Percentiles rank a stretch among this genome's conserved stretches.
Evolutionary conservation across 1,140 invertebrate species (phyloP).

Genomic region (Drosophila micromelanica): DNA sequence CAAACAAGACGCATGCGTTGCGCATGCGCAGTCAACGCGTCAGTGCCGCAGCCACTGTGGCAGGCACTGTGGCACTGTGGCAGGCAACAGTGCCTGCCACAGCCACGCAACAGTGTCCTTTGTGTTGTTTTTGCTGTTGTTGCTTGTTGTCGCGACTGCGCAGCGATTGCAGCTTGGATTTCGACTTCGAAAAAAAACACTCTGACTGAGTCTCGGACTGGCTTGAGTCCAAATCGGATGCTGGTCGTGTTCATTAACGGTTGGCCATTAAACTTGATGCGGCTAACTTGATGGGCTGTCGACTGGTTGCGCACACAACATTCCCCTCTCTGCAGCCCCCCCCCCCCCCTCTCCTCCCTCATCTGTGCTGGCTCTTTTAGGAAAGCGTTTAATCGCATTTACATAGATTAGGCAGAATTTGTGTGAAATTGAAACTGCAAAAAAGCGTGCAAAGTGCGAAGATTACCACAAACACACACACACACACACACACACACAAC

Average conservation of each 20-base stretch:
- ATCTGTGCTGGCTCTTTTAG: conserved; percentile 58
- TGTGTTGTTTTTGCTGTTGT: not conserved
- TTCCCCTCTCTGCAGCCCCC: not conserved
- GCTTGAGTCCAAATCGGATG: conserved; percentile 32
- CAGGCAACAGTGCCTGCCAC: no score
- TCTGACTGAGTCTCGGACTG: not conserved
- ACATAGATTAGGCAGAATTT: conserved; percentile 82
- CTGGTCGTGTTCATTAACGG: conserved; percentile 78
- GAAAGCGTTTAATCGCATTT: conserved; percentile 81
- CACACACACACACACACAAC: conserved; percentile 9
- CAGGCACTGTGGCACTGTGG: no score
- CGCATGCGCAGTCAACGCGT: conserved; percentile 65
- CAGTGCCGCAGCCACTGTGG: conserved; percentile 7
- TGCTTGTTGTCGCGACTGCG: conserved; percentile 2
- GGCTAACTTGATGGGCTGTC: conserved; percentile 38
- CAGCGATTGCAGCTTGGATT: conserved; percentile 28
- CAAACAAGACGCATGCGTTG: conserved; percentile 81
- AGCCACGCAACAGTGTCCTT: no score
- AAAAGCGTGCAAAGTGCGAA: conserved; percentile 74
- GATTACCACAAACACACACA: conserved; percentile 43
- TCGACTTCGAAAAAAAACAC: not conserved
- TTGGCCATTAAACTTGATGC: conserved; percentile 76
- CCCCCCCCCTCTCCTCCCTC: not conserved
- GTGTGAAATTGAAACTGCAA: conserved; percentile 80
- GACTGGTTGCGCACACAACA: conserved; percentile 38